Evolutionary conservation across 2,888 invertebrate species (phyloP).

Genomic region (Tanypteryx hageni): DNA sequence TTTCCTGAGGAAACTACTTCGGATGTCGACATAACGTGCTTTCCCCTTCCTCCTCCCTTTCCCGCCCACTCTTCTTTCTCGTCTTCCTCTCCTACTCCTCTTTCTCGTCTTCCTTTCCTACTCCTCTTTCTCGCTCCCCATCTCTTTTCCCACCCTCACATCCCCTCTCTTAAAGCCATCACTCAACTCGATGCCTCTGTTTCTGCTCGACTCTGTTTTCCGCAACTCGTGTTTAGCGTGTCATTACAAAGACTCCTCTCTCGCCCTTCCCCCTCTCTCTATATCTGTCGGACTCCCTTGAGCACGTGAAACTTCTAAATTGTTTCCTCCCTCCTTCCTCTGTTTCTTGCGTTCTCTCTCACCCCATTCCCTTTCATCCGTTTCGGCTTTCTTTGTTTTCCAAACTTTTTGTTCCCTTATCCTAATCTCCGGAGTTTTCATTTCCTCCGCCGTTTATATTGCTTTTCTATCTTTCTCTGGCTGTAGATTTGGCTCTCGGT

Average conservation of each 20-base stretch:
- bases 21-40: neutral
- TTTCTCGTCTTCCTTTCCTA: neutral
- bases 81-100: neutral
- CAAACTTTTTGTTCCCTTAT: neutral
- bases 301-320: conserved; percentile 24
- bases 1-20: neutral
- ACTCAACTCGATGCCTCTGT: neutral
- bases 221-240: conserved; percentile 29
- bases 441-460: neutral
- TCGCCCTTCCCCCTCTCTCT: neutral
- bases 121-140: neutral
- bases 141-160: conserved; percentile 1
- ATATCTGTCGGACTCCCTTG: neutral
- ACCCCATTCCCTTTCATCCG: neutral
- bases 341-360: neutral
- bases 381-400: neutral
- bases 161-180: neutral
- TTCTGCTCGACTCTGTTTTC: neutral
- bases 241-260: conserved; percentile 6
- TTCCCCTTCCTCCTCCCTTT: neutral
- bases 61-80: neutral
- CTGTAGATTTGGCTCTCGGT: neutral
- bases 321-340: conserved; percentile 1
- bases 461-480: neutral
- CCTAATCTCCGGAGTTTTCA: neutral